Base-by-base conservation (phyloP, 2,113 vertebrate species). In the Peromyscus polionotus region DNA sequence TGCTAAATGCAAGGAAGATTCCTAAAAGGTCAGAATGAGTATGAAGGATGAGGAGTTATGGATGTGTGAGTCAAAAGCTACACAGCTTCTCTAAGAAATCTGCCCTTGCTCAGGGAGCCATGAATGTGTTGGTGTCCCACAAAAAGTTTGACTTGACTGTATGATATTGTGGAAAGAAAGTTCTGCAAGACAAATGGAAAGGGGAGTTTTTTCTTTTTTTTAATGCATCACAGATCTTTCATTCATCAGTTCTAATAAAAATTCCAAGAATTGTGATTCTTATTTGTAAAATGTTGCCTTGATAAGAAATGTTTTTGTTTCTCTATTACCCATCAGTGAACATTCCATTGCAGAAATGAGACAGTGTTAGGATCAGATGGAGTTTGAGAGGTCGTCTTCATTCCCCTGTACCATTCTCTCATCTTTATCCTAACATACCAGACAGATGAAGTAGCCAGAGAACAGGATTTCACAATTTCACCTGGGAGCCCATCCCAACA, bases 371-470 rank as follows among this genome's bases (percentile, higher is more conserved):
- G 86, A 87, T 14, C 92, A 28, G 17, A 73, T 63, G 48, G 72
- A 81, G 39, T 76, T 65, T 86, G 5, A 86, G 88, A 93, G 76
- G 61, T 91, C 90, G 85, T 68, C 51, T 54, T 75, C 59, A n/a
- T 72, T 88, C n/a, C 92, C 76, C 48, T 95, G 70, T 11, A 45
- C 59, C 19, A 45, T 10, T 45, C 31, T 28, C 51, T 48, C 45
- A 72, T 81, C 72, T 92, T 88, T 81, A 14, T 77, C 19, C 88
- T 95, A 91, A 96, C 90, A 97, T 96, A 95, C 85, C 94, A 97
- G 95, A 96, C 85, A 93, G 67, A 94, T 97, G 91, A 97, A 93
- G 88, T 36, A 97, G 88, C 76, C 90, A 97, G 39, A 77, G 36
- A 77, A 61, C 20, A 8, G 26, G 28, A 96, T 97, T 96, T 92